Percentiles rank a stretch among this genome's conserved stretches.
These are phyloP conservation scores for Camponotus pennsylvanicus DNA, from an alignment of 1,140 invertebrate genomes.

Conservation along the genomic window DNA sequence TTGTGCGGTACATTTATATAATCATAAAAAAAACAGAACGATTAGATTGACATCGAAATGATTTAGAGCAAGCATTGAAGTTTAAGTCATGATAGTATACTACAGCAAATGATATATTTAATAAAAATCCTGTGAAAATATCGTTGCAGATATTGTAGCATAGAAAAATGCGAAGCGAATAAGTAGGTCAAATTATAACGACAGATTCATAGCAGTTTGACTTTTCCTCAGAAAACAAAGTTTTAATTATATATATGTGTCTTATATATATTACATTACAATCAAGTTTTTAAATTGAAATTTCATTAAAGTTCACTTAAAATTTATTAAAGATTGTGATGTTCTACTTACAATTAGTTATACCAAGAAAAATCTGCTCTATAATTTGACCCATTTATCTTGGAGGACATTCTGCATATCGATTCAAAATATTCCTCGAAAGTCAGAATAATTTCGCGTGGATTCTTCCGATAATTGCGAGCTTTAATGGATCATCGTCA, in stretches of 20 bases:
- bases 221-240: neutral
- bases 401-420: neutral
- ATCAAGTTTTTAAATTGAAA: neutral
- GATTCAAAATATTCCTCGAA: neutral
- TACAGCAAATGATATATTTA: too few relatives aligned
- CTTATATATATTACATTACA: neutral
- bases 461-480: neutral
- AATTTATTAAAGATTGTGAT: neutral
- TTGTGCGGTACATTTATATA: too few relatives aligned
- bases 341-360: too few relatives aligned
- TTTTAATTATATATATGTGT: conserved; percentile 3
- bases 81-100: too few relatives aligned
- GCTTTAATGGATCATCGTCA: neutral
- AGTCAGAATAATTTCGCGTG: neutral
- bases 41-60: too few relatives aligned
- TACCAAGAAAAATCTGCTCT: too few relatives aligned
- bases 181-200: neutral
- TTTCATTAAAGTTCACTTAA: neutral
- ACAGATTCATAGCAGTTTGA: neutral
- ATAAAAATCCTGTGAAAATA: neutral
- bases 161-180: neutral
- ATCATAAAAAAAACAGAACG: too few relatives aligned
- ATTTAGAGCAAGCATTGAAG: too few relatives aligned
- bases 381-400: neutral
- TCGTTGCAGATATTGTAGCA: neutral